Conservation (phyloP, 2,797 vertebrate genomes). For the Microctenopoma lineatum region DNA sequence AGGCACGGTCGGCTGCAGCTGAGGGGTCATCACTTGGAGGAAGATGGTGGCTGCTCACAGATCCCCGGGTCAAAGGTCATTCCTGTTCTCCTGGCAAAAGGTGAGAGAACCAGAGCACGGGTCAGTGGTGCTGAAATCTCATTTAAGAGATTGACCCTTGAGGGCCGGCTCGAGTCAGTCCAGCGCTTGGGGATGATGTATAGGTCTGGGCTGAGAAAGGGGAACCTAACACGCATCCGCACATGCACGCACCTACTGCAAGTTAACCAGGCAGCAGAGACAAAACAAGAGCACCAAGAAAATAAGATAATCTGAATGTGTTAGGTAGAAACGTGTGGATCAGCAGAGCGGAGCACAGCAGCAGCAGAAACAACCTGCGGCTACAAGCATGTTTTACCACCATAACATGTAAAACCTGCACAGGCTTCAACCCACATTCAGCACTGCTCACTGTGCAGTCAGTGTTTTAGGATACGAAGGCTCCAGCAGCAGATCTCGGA, state of each 20-base stretch:
- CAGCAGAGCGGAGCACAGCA: not conserved
- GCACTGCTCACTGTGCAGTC: too few species aligned
- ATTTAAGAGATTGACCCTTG: slow-evolving; percentile 79
- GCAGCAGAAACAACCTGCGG: not conserved
- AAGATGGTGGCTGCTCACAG: slow-evolving; percentile 58
- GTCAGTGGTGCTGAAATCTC: slow-evolving; percentile 82
- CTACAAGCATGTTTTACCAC: not conserved
- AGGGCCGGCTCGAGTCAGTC: slow-evolving; percentile 59
- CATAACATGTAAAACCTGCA: not conserved
- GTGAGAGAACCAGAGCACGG: slow-evolving; percentile 65
- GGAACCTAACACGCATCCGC: not conserved
- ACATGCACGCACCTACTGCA: slow-evolving; percentile 40
- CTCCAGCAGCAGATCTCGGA: slow-evolving; percentile 3
- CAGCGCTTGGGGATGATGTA: slow-evolving; percentile 66
- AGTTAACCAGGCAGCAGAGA: slow-evolving; percentile 32
- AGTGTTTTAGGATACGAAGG: too few species aligned
- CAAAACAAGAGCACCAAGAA: slow-evolving; percentile 21
- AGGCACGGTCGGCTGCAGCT: slow-evolving; percentile 52
- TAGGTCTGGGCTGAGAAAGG: slow-evolving; percentile 46
- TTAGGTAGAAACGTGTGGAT: slow-evolving; percentile 21
- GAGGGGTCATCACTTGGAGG: slow-evolving; percentile 46
- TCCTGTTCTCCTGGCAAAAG: slow-evolving; percentile 68
- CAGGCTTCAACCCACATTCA: not conserved
- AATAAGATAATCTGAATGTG: slow-evolving; percentile 23
- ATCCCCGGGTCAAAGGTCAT: slow-evolving; percentile 60